Evolutionary conservation across 2,888 invertebrate species (phyloP), one percentile per base, ranked within the genome.

Genomic region (Anodontia alba): DNA sequence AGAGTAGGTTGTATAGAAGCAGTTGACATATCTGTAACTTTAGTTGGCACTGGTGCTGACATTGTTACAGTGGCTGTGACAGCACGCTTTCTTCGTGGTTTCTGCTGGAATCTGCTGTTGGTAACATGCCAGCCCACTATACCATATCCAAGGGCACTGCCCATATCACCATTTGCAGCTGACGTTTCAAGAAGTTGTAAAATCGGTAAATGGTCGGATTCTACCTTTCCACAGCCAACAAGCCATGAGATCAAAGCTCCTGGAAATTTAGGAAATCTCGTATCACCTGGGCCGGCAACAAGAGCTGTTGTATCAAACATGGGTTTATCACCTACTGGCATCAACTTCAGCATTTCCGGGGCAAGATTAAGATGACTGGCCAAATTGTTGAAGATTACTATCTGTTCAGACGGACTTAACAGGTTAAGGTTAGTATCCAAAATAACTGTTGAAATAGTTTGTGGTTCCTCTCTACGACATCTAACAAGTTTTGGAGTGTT

Each of bases 201-300:
- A 20, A 96, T 87, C 0, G 96, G 95, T 91, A 94, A 91, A 90
- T 96, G 96, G 71, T 96, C 96, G n/a, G 95, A 94, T 96, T 96
- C 96, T 38, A 97, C 95, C 84, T 96, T 96, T 69, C 96, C 96
- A 94, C 97, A 97, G 2, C 97, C 97, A 78, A 97, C 97, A 95
- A 91, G 89, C 97, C 94, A 95, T 0, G 94, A 94, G 36, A 90
- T 69, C 23, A 91, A 80, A 5, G 87, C 81, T 10, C 92, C 92
- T 7, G 89, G 67, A 33, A 86, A 78, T 77, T 90, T 86, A 0
- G 91, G 92, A 15, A 75, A 69, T 75, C 89, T 89, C 7, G 83
- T 86, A 68, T 94, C 91, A 1, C 94, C 94, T 0, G 91, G 90
- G 1, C 94, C 94, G 15, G 92, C 90, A 23, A 94, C 93, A 26